Evolutionary conservation across 64 coral and sea anemone species (phyloP).

Genomic region (Porites australiensis): DNA sequence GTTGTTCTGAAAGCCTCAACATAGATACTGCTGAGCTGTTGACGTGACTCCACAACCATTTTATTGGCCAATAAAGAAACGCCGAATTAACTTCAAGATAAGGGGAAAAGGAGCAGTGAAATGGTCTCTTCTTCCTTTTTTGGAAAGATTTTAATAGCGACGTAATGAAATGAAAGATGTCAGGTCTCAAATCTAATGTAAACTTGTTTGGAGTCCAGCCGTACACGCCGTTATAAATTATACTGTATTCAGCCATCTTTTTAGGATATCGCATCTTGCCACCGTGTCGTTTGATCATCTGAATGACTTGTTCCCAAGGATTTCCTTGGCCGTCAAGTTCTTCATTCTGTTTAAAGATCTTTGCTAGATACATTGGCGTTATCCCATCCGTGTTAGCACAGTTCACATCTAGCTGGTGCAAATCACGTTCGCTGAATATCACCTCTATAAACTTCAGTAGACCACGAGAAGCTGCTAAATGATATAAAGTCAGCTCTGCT

Average conservation of each 20-base stretch:
- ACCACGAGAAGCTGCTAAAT: slow-evolving; percentile 42
- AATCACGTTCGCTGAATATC: background rate
- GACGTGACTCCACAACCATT: no score
- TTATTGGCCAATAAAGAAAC: no score
- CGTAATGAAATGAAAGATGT: background rate
- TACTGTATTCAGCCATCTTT: background rate
- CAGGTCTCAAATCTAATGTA: background rate
- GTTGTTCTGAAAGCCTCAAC: background rate
- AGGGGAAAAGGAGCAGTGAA: background rate
- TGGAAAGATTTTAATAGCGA: background rate
- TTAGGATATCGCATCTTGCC: slow-evolving; percentile 1
- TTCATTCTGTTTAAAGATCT: background rate
- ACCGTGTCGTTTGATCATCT: background rate
- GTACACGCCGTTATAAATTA: background rate
- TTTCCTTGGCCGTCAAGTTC: background rate
- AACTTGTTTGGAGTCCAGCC: background rate
- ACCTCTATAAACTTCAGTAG: background rate
- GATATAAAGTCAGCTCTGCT: slow-evolving; percentile 27
- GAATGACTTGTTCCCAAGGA: background rate
- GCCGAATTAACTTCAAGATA: no score
- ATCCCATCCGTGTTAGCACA: slow-evolving; percentile 44
- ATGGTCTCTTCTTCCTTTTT: background rate
- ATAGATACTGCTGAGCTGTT: no score
- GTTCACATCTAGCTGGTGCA: background rate
- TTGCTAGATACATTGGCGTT: slow-evolving; percentile 51